These are phyloP conservation scores for Hyperoplus lanceolatus DNA, from an alignment of 2,797 vertebrate genomes.

Conservation along the genomic window DNA sequence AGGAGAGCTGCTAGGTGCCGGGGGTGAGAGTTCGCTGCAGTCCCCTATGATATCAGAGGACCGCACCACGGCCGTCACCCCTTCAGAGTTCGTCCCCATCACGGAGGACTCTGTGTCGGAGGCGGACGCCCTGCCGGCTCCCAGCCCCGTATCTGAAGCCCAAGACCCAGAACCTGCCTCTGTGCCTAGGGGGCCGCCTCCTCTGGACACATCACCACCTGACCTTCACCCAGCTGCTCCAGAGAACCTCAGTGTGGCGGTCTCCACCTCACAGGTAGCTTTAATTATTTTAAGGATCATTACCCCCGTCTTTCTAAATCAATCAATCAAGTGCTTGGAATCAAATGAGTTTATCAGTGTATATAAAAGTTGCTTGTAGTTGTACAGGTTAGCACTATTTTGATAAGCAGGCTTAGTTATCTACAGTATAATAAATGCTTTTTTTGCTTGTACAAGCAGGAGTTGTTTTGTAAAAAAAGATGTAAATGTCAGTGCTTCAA, in stretches of 20 bases:
- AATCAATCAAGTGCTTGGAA: background rate
- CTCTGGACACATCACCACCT: too few relatives aligned
- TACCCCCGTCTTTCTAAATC: background rate
- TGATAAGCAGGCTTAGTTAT: background rate
- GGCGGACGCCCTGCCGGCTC: conserved; percentile 88
- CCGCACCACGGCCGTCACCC: conserved; percentile 93
- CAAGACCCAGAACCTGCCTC: conserved; percentile 38
- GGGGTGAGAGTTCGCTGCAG: conserved; percentile 90
- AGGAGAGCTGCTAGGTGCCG: conserved; percentile 84
- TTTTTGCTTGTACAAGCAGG: conserved; percentile 1
- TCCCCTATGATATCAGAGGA: conserved; percentile 95
- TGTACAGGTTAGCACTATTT: background rate
- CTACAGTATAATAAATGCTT: background rate
- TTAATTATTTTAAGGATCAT: background rate
- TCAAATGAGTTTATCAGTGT: background rate
- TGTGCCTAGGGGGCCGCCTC: conserved; percentile 22
- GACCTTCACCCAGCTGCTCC: conserved; percentile 52
- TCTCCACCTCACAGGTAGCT: conserved; percentile 88
- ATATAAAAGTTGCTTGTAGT: background rate
- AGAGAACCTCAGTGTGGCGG: conserved; percentile 78
- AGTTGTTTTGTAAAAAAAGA: background rate
- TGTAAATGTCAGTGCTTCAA: background rate
- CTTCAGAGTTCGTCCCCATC: conserved; percentile 93
- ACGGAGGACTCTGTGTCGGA: conserved; percentile 96
- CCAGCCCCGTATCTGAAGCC: conserved; percentile 77